phyloP scores from a whole-genome alignment of 2,113 vertebrate genomes.

The Calcarius ornatus region DNA sequence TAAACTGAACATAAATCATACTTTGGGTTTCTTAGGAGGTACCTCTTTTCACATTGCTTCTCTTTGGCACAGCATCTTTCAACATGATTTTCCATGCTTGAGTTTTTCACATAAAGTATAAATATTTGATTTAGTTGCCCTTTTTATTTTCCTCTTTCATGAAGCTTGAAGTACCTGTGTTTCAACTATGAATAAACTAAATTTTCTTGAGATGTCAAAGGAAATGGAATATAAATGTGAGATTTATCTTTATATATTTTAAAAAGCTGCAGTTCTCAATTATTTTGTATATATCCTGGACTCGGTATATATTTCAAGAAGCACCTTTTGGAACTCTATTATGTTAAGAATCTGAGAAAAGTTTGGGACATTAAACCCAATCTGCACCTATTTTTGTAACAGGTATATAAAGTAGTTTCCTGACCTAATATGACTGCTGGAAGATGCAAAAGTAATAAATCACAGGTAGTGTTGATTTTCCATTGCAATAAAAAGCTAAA shows the following conservation, averaged over 20 bases:
- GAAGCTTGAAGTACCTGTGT: not conserved
- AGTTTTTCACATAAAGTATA: not conserved
- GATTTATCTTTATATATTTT: not conserved
- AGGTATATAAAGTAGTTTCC: not conserved
- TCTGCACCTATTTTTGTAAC: not conserved
- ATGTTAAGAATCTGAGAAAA: not conserved
- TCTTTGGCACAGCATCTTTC: not conserved
- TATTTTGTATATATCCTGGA: not conserved
- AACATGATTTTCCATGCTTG: not conserved
- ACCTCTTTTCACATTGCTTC: not conserved
- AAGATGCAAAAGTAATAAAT: not conserved
- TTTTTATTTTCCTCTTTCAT: not conserved
- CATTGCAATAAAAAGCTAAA: constrained; percentile 8
- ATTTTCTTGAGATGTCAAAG: not conserved
- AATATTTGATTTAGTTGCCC: not conserved
- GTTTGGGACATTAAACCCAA: not conserved
- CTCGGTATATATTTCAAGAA: not conserved
- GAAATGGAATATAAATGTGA: not conserved
- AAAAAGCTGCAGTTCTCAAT: not conserved
- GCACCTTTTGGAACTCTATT: not conserved
- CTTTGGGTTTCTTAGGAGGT: constrained; percentile 29
- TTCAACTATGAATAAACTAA: not conserved
- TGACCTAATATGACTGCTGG: not conserved
- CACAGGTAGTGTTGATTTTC: not conserved
- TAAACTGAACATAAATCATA: constrained; percentile 1